Base-by-base conservation (phyloP, 2,797 vertebrate species). In the Halcyon leucocephala region DNA sequence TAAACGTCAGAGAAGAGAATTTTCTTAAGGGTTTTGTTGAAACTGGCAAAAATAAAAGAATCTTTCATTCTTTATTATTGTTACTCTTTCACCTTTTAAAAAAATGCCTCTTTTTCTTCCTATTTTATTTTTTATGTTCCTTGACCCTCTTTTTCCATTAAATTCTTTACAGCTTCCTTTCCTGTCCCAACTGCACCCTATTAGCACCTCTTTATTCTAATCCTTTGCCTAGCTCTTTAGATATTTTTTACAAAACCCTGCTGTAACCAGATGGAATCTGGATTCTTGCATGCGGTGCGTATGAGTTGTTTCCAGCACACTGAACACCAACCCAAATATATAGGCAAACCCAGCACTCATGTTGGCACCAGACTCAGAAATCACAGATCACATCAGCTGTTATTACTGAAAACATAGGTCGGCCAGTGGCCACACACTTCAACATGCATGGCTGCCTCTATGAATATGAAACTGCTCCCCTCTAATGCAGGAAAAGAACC, bases 131-230 rank as follows among this genome's bases (percentile, higher is more conserved):
- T 97, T 97, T 91, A 97, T 82, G 95, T 97, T 95, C 96, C 93
- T 97, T 78, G 86, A 90, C 94, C 94, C 84, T 97, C 93, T 97
- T 97, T 97, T 97, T 97, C 97, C 97, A 92, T 73, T 86, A 86
- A 96, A 90, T 96, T 97, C 94, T 96, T 79, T 61, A 94, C 93
- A 96, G 94, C 95, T 98, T 96, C 95, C 97, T 97, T 96, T 96
- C 92, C 96, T 96, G 96, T 97, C 97, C 96, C 97, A 95, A 82
- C 86, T 95, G 94, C 89, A 96, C 86, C 49, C 95, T 96, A 94
- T 97, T 97, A 97, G 97, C 97, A 96, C 97, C 97, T 97, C 97
- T 97, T 98, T 97, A 97, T 97, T 97, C 95, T 97, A 95, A 97
- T 96, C 97, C 96, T 86, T 88, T 88, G 87, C 96, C 95, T 94